Evolutionary conservation across 2,113 vertebrate genomes (phyloP), one percentile per base, ranked within the genome.

Genomic region (Piaya cayana): DNA sequence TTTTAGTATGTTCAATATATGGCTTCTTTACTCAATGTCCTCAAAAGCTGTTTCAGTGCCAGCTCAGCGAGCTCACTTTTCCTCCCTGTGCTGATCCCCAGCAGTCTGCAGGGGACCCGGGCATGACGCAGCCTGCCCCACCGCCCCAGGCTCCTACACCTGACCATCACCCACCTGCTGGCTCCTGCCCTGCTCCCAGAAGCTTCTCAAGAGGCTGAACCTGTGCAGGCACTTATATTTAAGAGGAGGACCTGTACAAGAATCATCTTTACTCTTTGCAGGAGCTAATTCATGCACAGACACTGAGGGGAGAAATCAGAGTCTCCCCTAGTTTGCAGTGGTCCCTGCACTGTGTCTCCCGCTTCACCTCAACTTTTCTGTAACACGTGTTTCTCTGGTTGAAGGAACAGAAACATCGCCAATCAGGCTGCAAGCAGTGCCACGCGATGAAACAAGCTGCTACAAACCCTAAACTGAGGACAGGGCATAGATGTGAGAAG

Each of bases 181-280:
- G 12, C 50, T 58, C 47, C 60, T 0, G 0, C 27, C 30, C 27
- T 2, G 1, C 37, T 64, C 68, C 77, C 21, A 15, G 30, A 74
- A 62, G 29, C 60, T 65, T 23, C 53, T 55, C 3, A 4, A 17
- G 62, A 90, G 20, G n/a, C 67, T 26, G 79, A 85, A 43, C 50
- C 42, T 18, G 5, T 2, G 1, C 0, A 0, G 4, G 19, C 0
- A 0, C 16, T 50, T n/a, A 1, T 13, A 26, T 50, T 29, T 27
- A 30, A 13, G 29, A 60, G 45, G 15, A 64, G 22, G 36, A 65
- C 9, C 60, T 45, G 11, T 25, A 25, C 4, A 2, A 53, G 47
- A 75, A 53, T 20, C 6, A n/a, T 8, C 60, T 74, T 62, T 21
- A 43, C 37, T 19, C 56, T 75, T 58, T 0, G 1, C 23, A 42